Evolutionary conservation across 2,888 invertebrate species (phyloP), one percentile per base, ranked within the genome.

Genomic region (Odontocerum albicorne): DNA sequence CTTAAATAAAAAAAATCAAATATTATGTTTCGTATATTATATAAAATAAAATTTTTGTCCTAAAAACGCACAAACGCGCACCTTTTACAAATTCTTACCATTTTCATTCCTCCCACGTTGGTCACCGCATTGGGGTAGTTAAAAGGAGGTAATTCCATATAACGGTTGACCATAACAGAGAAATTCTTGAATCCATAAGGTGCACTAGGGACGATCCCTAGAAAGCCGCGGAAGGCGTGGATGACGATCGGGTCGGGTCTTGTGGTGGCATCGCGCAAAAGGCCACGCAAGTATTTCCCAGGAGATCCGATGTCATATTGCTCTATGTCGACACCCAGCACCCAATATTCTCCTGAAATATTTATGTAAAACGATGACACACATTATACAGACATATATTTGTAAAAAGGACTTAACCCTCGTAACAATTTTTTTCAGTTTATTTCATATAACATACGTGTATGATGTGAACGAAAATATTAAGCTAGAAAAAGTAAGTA

Each of bases 291-390:
- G 72, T 95, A 95, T 63, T 87, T 86, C 42, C 84, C 82, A 0
- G 95, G 92, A 55, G 86, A 83, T 16, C 82, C 79, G 2, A 83
- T 74, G 65, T 93, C 90, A 72, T 94, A 96, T 65, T 92, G 90
- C 63, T 92, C 92, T 10, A 92, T 86, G 66, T 93, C 91, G 4
- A 96, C 90, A 3, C 96, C 96, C 16, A 96, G 87, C 1, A 93
- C 95, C 68, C 92, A 94, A 69, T 96, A 96, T 68, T 95, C 92
- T n/a, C 95, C 92, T 88, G 71, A 4, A 4, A 38, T 10, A 22
- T 15, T 27, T 27, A 27, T 12, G n/a, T 3, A 43, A 22, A 17
- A 40, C 3, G 19, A n/a, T 12, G 16, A 31, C 27, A 31, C 17
- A 40, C 16, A 33, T 15, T 2, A 2, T 39, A 6, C 4, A 33